Base-by-base conservation (phyloP, 2,888 invertebrate genomes). In the Hyppa rectilinea region DNA sequence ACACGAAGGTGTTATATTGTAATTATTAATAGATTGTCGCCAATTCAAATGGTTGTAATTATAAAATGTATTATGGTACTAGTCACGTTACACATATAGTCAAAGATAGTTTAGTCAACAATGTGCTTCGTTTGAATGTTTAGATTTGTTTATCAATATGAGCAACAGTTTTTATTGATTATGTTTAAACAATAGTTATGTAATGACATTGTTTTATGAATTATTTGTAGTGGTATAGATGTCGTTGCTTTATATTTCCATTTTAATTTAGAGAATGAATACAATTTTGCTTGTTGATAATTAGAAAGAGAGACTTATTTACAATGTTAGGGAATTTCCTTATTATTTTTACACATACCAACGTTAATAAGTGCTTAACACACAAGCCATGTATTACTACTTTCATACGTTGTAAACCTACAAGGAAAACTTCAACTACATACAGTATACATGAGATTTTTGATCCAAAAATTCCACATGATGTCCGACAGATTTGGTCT, bases 21-120 rank as follows among this genome's bases (percentile, higher is more conserved):
- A 67, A 75, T 73, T 80, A 82, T 50, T 36, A 74, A 78, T 82
- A 84, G 83, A 82, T 87, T 84, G 84, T 86, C 87, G 83, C 72
- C 78, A 67, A 59, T 76, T 78, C 68, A 34, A 45, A 31, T 31
- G 56, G 7, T 64, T 74, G 59, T 80, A 72, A 79, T 80, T 80
- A 80, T 69, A 66, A 80, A 58, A 67, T 52, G 17, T 65, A 70
- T 73, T 47, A 60, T 52, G 50, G 65, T 59, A 20, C 20, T 56
- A 56, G 12, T n/a, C 12, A 31, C 34, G 34, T 72, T 69, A 73
- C 53, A 70, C 65, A 63, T 59, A 40, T 55, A 58, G 49, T 70
- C 50, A 50, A 70, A 71, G 61, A 81, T 62, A 76, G 71, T 75
- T 72, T 68, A 31, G 64, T 71, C 64, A 80, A 75, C 71, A 76